A percentile compares a stretch with the other conserved stretches of the same genome.
phyloP scores from a whole-genome alignment of 1,140 invertebrate genomes.

The Thereuonema tuberculata region DNA sequence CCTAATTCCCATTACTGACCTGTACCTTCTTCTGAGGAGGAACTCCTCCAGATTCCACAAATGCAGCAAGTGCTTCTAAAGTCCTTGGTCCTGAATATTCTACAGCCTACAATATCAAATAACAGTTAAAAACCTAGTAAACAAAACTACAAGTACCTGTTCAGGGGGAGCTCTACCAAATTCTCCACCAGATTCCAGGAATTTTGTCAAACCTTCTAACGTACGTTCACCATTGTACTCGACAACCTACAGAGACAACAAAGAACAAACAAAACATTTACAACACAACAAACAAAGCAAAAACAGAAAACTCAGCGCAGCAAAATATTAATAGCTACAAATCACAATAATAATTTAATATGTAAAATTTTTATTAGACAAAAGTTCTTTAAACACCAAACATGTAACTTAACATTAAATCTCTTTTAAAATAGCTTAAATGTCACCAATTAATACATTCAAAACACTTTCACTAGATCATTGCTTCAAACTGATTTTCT shows the following conservation, averaged over 20 bases:
- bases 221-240: conserved; percentile 6
- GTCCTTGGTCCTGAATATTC: background rate
- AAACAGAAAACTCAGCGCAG: background rate
- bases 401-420: too few relatives aligned
- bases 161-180: background rate
- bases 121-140: too few relatives aligned
- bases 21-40: too few relatives aligned
- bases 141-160: too few relatives aligned
- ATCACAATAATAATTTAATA: conserved; percentile 4
- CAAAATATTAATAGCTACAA: background rate
- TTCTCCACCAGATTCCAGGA: conserved; percentile 1
- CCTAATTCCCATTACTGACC: too few relatives aligned
- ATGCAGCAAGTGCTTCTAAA: background rate
- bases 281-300: background rate
- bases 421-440: too few relatives aligned
- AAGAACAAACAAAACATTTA: background rate
- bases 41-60: background rate
- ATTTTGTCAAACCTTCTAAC: background rate
- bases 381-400: too few relatives aligned
- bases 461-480: too few relatives aligned
- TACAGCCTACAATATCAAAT: too few relatives aligned
- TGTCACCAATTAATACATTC: too few relatives aligned
- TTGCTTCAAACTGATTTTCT: too few relatives aligned
- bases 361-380: conserved; percentile 2
- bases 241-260: conserved; percentile 3